phyloP scores from a whole-genome alignment of 1,140 invertebrate species.

The Chymomyza costata region DNA sequence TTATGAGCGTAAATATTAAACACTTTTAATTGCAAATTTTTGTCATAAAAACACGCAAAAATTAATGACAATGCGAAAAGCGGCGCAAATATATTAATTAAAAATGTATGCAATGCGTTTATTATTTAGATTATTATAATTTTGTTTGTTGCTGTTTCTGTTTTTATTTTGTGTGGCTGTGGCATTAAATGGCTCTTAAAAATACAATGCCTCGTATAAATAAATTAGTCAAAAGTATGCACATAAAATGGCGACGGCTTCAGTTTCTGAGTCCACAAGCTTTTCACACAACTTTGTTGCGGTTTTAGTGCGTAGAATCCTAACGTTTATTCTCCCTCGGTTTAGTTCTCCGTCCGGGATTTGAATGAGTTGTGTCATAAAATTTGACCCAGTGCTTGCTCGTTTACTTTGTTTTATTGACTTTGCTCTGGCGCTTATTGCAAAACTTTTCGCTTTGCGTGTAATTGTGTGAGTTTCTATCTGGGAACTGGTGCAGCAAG shows the following conservation, averaged over 20 bases:
- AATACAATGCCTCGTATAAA: slow-evolving; percentile 34
- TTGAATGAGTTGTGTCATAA: slow-evolving; percentile 52
- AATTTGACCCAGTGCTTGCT: slow-evolving; percentile 55
- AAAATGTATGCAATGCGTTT: slow-evolving; percentile 24
- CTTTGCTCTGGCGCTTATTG: slow-evolving; percentile 30
- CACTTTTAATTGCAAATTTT: too few species aligned
- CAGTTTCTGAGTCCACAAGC: slow-evolving; percentile 3
- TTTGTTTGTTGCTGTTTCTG: too few species aligned
- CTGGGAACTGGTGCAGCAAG: slow-evolving; percentile 44
- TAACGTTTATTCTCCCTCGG: slow-evolving; percentile 10
- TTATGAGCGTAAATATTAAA: too few species aligned
- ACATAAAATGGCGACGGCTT: slow-evolving; percentile 29
- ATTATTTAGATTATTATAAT: slow-evolving; percentile 30
- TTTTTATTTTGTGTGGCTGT: slow-evolving; percentile 1
- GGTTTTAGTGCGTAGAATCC: slow-evolving; percentile 41
- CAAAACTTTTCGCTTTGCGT: slow-evolving; percentile 14
- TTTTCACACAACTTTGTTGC: slow-evolving; percentile 51
- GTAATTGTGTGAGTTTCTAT: too few species aligned
- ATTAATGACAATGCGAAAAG: too few species aligned
- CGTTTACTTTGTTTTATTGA: slow-evolving; percentile 60
- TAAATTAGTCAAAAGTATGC: slow-evolving; percentile 56
- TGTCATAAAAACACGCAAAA: too few species aligned
- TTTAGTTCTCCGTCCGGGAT: too few species aligned
- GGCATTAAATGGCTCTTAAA: slow-evolving; percentile 26
- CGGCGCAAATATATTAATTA: slow-evolving; percentile 37